Base-by-base conservation (phyloP, 2,797 vertebrate genomes). In the Peromyscus nudipes region DNA sequence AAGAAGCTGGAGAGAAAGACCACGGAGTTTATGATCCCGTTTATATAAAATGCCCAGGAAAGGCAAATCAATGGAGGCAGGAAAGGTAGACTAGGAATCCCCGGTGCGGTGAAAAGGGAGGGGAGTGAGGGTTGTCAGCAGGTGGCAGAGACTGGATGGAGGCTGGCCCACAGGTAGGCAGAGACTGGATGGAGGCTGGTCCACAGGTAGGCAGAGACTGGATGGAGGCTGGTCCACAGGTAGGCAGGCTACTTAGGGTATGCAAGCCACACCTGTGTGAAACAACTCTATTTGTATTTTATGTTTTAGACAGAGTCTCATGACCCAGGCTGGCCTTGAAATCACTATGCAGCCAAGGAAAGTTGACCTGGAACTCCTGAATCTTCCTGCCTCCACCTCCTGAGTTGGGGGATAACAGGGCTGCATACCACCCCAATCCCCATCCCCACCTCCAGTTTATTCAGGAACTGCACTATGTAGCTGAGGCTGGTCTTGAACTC, bases 1-100 rank as follows among this genome's bases (percentile, higher is more conserved):
- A 96, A 95, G 67, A 85, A 89, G 37, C 46, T 40, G 80, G 73
- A 84, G 23, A 46, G 62, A 69, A 92, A 83, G 55, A 76, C 29
- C 65, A 76, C 52, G 23, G 55, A 71, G 43, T 80, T 86, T 92
- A 88, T 52, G 82, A 91, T 67, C 64, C 49, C 62, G 67, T 67
- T 84, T 67, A 89, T n/a, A 93, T 46, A 92, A 81, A 92, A 85
- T 62, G 25, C 77, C 64, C 82, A 90, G 93, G 79, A 89, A 92
- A 57, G 52, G 34, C 19, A 19, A 94, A 86, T 52, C 49, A 7
- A 67, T 4, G 92, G 65, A 77, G 67, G 71, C 7, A 60, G 40
- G 85, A 67, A 89, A 13, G 37, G 71, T 13, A 92, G 96, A 84
- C 40, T 34, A 43, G 43, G 49, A 60, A 4, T 87, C 49, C n/a